A percentile compares a stretch with the other conserved stretches of the same genome.
Evolutionary conservation across 2,797 vertebrate genomes (phyloP).

Genomic region (Momotus momota): DNA sequence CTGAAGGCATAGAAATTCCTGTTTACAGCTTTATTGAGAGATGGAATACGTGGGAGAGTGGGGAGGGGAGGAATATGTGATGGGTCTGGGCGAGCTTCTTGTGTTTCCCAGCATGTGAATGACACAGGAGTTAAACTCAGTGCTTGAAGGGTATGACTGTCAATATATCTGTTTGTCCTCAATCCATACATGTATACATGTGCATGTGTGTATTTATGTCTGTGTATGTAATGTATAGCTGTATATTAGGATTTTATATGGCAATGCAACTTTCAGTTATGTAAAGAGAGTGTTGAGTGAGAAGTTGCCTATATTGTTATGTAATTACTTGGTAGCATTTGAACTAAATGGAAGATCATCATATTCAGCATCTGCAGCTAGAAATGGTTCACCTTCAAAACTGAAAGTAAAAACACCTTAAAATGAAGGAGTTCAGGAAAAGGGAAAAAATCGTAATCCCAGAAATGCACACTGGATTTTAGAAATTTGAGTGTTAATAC

Average conservation of each 20-base stretch:
- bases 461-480: not conserved
- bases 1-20: not conserved
- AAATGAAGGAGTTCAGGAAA: not conserved
- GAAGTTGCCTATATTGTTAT: not conserved
- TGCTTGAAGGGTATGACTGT: not conserved
- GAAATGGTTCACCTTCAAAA: not conserved
- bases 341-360: not conserved
- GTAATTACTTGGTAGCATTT: not conserved
- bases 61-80: not conserved
- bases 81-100: not conserved
- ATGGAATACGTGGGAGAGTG: not conserved
- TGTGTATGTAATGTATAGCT: not conserved
- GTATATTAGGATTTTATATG: not conserved
- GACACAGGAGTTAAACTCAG: not conserved
- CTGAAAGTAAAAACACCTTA: not conserved
- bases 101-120: not conserved
- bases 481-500: not conserved
- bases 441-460: not conserved
- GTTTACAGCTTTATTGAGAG: not conserved
- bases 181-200: not conserved
- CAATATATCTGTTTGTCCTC: not conserved
- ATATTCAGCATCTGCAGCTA: not conserved
- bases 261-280: not conserved
- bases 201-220: not conserved
- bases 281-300: not conserved